phyloP scores from a whole-genome alignment of 2,888 invertebrate genomes.

The Thymelicus lineola region DNA sequence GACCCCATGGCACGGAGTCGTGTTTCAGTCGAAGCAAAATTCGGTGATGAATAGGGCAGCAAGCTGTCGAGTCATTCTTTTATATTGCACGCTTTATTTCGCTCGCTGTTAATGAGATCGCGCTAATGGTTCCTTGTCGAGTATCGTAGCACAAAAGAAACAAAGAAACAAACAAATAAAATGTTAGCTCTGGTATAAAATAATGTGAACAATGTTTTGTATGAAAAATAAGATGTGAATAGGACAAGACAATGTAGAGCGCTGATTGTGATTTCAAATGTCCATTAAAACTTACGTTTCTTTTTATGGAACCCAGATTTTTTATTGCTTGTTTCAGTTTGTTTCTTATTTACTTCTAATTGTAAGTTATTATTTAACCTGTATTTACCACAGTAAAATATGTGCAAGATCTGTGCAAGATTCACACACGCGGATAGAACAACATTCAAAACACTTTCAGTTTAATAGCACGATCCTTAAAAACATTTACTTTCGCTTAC shows the following conservation, averaged over 20 bases:
- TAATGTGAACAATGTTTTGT: conserved; percentile 22
- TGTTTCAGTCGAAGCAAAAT: conserved; percentile 19
- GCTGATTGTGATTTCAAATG: not conserved
- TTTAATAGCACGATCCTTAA: too few species aligned
- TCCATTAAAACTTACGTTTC: not conserved
- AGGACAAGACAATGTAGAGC: not conserved
- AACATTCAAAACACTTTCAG: too few species aligned
- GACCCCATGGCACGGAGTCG: conserved; percentile 8
- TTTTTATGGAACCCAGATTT: too few species aligned
- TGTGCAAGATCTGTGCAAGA: too few species aligned
- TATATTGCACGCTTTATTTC: conserved; percentile 79
- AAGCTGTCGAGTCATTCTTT: conserved; percentile 73
- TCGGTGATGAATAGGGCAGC: conserved; percentile 59
- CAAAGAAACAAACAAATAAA: conserved; percentile 26
- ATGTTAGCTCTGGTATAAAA: conserved; percentile 25
- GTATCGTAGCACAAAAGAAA: conserved; percentile 28
- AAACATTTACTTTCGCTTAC: too few species aligned
- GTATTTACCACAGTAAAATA: too few species aligned
- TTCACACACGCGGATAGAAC: too few species aligned
- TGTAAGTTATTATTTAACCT: too few species aligned
- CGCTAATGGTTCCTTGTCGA: conserved; percentile 47
- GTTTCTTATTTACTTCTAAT: too few species aligned
- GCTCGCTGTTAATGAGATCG: conserved; percentile 70
- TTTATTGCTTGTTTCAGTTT: too few species aligned
- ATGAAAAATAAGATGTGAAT: conserved; percentile 6